Evolutionary conservation across 2,797 vertebrate genomes (phyloP), one percentile per base, ranked within the genome.

Genomic region (Xenopus petersii): DNA sequence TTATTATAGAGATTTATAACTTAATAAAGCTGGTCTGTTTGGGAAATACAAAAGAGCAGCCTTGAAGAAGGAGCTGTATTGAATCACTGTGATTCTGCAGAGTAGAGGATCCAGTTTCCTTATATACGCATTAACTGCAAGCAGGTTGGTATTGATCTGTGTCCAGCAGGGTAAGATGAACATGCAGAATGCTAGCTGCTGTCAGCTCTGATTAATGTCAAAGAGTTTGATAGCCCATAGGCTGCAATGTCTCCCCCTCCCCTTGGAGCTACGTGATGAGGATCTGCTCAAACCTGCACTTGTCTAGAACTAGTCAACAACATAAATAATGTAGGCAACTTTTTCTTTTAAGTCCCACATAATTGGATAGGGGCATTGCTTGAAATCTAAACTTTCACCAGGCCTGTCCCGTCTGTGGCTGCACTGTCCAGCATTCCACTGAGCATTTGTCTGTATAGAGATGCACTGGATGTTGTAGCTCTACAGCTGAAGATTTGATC

Each of bases 191-290:
- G 17, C 13, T 21, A 62, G 77, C 67, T 13, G 24, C 54, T 80
- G 80, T 80, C 79, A 70, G 0, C 72, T 74, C 76, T 84, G 84
- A 84, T 86, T 85, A 84, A 81, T 81, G 75, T 67, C 17, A 47
- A 70, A 26, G 70, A 73, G 75, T 46, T 71, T 85, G 82, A 86
- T 76, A 81, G 33, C 62, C 64, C 55, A 77, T 81, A 74, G 49
- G 63, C 77, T 80, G 58, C 49, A 75, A 83, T 81, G 74, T 54
- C 58, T 68, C 79, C 84, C 75, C 71, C 65, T 82, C 46, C 33
- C 59, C 82, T 80, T 65, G 24, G 17, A 79, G 74, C 61, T 71
- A 73, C 33, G 64, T 12, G 78, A 80, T 77, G 24, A 11, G 55
- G 77, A 81, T 71, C 42, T 75, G 26, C 51, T 17, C 75, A 13